phyloP scores from a whole-genome alignment of 2,113 vertebrate genomes.

The Myotis lucifugus region DNA sequence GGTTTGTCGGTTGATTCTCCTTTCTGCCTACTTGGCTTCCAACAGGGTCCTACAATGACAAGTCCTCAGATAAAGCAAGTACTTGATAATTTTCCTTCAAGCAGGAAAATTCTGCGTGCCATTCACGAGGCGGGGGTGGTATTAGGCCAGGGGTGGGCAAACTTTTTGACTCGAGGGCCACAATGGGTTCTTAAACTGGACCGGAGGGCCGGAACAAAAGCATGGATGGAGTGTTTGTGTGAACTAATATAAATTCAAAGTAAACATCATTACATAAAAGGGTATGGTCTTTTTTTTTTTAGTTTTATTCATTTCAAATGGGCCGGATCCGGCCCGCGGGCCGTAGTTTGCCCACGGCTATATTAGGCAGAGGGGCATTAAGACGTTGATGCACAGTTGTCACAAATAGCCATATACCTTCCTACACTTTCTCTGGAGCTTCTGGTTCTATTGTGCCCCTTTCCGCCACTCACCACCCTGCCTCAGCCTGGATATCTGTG shows the following conservation, averaged over 20 bases:
- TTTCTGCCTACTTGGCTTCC: conserved; percentile 39
- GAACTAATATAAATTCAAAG: no score
- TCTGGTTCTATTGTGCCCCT: background rate
- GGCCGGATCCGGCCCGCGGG: no score
- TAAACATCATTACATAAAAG: no score
- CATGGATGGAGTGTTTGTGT: no score
- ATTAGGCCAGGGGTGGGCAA: no score
- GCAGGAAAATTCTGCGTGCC: background rate
- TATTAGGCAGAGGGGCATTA: background rate
- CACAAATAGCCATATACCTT: background rate
- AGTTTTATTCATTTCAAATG: no score
- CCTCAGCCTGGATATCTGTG: background rate
- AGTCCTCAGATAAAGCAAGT: background rate
- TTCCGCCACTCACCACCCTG: background rate
- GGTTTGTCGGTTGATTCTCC: conserved; percentile 16
- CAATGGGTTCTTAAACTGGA: no score
- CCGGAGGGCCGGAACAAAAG: no score
- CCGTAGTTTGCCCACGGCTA: no score
- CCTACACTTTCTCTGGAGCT: background rate
- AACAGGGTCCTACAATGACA: background rate
- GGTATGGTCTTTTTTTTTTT: no score
- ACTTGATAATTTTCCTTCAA: background rate
- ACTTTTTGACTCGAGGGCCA: no score
- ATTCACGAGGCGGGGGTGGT: background rate
- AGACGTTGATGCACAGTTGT: background rate